Base-by-base conservation (phyloP, 2,113 vertebrate species). In the Cyanoderma ruficeps region DNA sequence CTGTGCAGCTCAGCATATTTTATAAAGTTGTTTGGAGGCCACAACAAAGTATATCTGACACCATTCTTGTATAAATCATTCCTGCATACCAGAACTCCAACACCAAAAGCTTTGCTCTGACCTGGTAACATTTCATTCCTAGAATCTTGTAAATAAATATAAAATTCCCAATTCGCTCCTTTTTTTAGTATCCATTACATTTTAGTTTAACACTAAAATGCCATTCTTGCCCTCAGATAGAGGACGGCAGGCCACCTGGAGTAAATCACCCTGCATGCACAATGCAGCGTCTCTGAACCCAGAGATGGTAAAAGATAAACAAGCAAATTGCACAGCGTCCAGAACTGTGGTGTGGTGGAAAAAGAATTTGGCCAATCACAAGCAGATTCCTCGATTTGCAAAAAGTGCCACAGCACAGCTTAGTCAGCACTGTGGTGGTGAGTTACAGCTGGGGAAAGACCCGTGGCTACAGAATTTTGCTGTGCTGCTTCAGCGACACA, bases 71-170 rank as follows among this genome's bases (percentile, higher is more conserved):
- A 25, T 91, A 93, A 93, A 94, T 95, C 80, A 81, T 46, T 90
- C 30, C 39, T 63, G 55, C 37, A 76, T 61, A 64, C 35, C 11
- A 57, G 18, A 83, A 23, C 42, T 76, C 81, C 35, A 52, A 13
- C 46, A 83, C 39, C 42, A 68, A 78, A 78, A 69, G 39, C 79
- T 91, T 90, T 89, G 56, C 15, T 59, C 68, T 83, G 71, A 91
- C 52, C 57, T 42, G 24, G 59, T 69, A 80, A 61, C n/a, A 42
- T 85, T 91, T 94, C 18, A 46, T 84, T 93, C 37, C 70, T 80
- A 59, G 30, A 87, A 83, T 55, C 74, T 27, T 72, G 55, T 92
- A 88, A 94, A 95, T 96, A 78, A 91, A 84, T 79, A 52, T 27
- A 70, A 79, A 55, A 15, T 0, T 8, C 11, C 8, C 24, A 13